Percentiles rank a stretch among this genome's conserved stretches.
These are phyloP conservation scores for Kradibia gibbosae DNA, from an alignment of 1,140 invertebrate genomes.

Conservation along the genomic window DNA sequence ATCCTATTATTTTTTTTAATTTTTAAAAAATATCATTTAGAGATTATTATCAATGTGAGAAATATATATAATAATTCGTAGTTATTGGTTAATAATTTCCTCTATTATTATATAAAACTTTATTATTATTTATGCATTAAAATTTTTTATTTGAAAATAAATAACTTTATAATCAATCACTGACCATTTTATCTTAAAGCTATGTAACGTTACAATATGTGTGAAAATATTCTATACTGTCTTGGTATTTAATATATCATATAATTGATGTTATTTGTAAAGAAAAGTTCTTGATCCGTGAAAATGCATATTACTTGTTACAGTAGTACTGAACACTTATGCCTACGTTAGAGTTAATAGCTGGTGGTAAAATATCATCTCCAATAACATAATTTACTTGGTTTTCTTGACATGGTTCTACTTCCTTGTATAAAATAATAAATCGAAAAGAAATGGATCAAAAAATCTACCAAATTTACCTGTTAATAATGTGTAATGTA, in stretches of 20 bases:
- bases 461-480: not conserved
- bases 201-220: not conserved
- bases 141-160: not conserved
- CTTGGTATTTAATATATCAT: not conserved
- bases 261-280: not conserved
- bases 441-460: not conserved
- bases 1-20: too few species aligned
- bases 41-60: too few species aligned
- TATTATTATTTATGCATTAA: too few species aligned
- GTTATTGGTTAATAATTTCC: too few species aligned
- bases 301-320: conserved; percentile 2
- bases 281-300: conserved; percentile 1
- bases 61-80: too few species aligned
- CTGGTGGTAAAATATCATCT: not conserved
- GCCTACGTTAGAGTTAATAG: not conserved
- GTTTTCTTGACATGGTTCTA: not conserved
- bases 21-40: too few species aligned
- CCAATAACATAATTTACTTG: not conserved
- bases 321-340: not conserved
- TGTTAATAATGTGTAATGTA: not conserved
- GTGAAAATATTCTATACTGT: not conserved
- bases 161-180: not conserved
- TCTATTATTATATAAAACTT: too few species aligned
- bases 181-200: not conserved
- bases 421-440: not conserved